Base-by-base conservation (phyloP, 1,140 invertebrate species). In the Delia radicum region DNA sequence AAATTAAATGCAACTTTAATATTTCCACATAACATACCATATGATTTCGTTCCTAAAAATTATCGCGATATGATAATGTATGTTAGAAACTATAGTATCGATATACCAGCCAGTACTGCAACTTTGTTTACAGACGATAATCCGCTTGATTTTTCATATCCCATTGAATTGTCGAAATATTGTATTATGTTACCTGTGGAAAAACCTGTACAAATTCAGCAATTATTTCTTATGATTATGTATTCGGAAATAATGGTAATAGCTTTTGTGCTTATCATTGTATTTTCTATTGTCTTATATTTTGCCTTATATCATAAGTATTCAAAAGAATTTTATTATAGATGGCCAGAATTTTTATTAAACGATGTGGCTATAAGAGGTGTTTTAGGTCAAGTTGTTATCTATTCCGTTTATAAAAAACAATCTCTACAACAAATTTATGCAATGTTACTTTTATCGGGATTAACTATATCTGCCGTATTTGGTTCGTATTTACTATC, bases 131-230 rank as follows among this genome's bases (percentile, higher is more conserved):
- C 15, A 3, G 5, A 0, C n/a, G 63, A 67, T 67, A n/a, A 67
- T 67, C n/a, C 13, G 18, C 63, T 3, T 29, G 63, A 67, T n/a
- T 67, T 31, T 67, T 67, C 63, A 7, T 67, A 67, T n/a, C 63
- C n/a, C 63, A 31, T 67, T 15, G 63, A 67, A 67, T 29, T 67
- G 2, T 12, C 13, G 13, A 29, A 31, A n/a, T 28, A 13, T 13
- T 67, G 63, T 31, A 7, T 67, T 2, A 27, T 67, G 0, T 29
- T 67, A 8, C 63, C 63, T 7, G 7, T 31, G 27, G 63, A 67
- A 31, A 28, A 67, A 15, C 28, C 3, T 67, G 29, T 28, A 28
- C 15, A 67, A n/a, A n/a, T 31, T 31, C 13, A 29, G 13, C 12
- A 67, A 18, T 0, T 67, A 6, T 29, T 67, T 28, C 13, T 67